Percentiles rank a stretch among this genome's conserved stretches.
These are phyloP conservation scores for Acrossocheilus fasciatus DNA, from an alignment of 2,797 vertebrate species.

Conservation along the genomic window DNA sequence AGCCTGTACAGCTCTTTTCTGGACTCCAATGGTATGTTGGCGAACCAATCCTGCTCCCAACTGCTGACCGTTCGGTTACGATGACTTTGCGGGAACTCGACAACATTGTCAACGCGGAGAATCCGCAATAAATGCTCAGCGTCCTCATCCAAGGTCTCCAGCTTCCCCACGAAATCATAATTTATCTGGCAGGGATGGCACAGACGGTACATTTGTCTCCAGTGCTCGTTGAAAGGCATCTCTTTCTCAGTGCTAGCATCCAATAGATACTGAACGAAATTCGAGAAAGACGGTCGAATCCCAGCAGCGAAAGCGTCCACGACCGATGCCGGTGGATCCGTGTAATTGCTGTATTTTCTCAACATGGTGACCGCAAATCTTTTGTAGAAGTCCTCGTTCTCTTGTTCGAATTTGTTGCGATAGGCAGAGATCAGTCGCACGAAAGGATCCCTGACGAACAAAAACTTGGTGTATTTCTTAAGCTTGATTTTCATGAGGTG, in stretches of 20 bases:
- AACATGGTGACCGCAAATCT: slow-evolving; percentile 90
- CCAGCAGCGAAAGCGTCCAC: slow-evolving; percentile 88
- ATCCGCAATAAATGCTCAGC: slow-evolving; percentile 87
- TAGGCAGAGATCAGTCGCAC: slow-evolving; percentile 97
- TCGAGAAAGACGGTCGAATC: slow-evolving; percentile 86
- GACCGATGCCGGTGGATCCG: slow-evolving; percentile 84
- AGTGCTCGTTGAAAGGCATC: slow-evolving; percentile 95
- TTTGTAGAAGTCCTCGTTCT: slow-evolving; percentile 93
- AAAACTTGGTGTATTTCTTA: slow-evolving; percentile 97
- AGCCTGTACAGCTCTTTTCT: slow-evolving; percentile 90
- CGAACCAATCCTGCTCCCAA: slow-evolving; percentile 94
- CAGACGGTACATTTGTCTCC: slow-evolving; percentile 92
- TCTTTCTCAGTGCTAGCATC: slow-evolving; percentile 92
- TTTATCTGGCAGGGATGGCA: slow-evolving; percentile 98
- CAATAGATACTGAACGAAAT: slow-evolving; percentile 95
- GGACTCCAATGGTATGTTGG: slow-evolving; percentile 84
- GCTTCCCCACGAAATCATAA: slow-evolving; percentile 93
- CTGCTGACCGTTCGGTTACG: slow-evolving; percentile 89
- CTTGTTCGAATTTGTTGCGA: slow-evolving; percentile 93
- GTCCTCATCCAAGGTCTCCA: slow-evolving; percentile 93
- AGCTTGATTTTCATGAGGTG: slow-evolving; percentile 97
- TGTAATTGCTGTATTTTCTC: slow-evolving; percentile 86
- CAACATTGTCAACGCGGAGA: slow-evolving; percentile 85
- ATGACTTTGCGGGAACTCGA: slow-evolving; percentile 89
- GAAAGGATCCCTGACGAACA: slow-evolving; percentile 96